Evolutionary conservation across 1,140 invertebrate genomes (phyloP).

Genomic region (Ericerus pela): DNA sequence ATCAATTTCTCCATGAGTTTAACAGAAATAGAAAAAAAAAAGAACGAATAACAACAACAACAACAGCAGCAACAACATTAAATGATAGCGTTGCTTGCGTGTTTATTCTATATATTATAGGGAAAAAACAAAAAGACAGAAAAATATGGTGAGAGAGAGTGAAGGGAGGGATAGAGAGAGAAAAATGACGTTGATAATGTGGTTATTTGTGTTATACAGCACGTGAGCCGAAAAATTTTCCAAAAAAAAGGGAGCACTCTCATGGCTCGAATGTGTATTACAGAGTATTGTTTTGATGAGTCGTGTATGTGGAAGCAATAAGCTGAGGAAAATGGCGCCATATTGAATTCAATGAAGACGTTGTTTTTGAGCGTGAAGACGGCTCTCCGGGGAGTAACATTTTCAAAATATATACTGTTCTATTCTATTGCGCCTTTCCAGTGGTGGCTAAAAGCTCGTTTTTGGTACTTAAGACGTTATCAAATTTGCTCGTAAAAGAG

Average conservation of each 20-base stretch:
- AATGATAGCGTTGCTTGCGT: not conserved
- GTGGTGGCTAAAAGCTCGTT: not conserved
- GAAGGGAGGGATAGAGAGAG: not conserved
- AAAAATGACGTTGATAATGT: constrained; percentile 12
- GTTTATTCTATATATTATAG: no score
- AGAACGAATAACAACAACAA: no score
- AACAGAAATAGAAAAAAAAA: no score
- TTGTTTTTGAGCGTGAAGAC: not conserved
- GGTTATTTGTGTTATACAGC: constrained; percentile 8
- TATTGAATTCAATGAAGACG: constrained; percentile 12
- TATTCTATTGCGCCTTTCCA: constrained; percentile 1
- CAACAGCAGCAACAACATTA: not conserved
- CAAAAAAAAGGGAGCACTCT: not conserved
- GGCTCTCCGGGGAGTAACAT: constrained; percentile 7
- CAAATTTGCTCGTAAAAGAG: no score
- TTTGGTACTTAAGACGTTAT: no score
- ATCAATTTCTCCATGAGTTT: no score
- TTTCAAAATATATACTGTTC: constrained; percentile 7
- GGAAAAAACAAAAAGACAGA: no score
- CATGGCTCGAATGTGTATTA: not conserved
- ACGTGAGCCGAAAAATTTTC: constrained; percentile 7
- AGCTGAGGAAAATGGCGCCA: constrained; percentile 15
- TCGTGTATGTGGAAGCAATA: constrained; percentile 20
- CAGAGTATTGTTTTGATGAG: constrained; percentile 17
- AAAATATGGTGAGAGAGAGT: no score